A percentile compares a stretch with the other conserved stretches of the same genome.
Evolutionary conservation across 2,113 vertebrate species (phyloP).

Genomic region (Miniopterus natalensis): DNA sequence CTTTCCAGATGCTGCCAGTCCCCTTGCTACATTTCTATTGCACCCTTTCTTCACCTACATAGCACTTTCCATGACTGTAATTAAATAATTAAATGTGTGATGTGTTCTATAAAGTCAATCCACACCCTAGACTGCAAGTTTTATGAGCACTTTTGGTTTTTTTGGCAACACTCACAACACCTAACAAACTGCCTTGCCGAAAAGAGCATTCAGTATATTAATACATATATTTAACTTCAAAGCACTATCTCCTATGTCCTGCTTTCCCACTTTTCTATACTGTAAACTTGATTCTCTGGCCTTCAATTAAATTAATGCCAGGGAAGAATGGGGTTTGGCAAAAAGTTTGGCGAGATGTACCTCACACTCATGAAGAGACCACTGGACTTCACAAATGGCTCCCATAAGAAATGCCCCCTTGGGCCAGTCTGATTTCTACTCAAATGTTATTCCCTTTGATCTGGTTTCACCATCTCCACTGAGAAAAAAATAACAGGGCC

Average conservation of each 20-base stretch:
- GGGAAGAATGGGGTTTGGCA: not conserved
- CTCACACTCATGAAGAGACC: not conserved
- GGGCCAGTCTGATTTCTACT: not conserved
- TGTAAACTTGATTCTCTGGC: not conserved
- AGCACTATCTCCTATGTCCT: not conserved
- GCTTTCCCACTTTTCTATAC: not conserved
- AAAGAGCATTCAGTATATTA: not conserved
- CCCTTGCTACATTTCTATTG: accelerated
- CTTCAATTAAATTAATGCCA: not conserved
- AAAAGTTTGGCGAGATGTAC: not conserved
- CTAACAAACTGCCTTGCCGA: not conserved
- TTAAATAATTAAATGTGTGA: not conserved
- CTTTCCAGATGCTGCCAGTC: not conserved
- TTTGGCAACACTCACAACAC: not conserved
- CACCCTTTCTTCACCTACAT: not conserved
- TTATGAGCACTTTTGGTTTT: not conserved
- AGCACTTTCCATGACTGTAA: not conserved
- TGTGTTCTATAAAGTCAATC: not conserved
- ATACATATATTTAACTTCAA: not conserved
- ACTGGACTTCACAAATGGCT: not conserved
- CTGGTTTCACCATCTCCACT: not conserved
- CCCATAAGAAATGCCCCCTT: not conserved
- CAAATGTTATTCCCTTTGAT: not conserved
- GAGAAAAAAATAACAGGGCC: not conserved
- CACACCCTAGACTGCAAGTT: accelerated